Evolutionary conservation across 2,113 vertebrate species (phyloP).

Genomic region (Alces alces): DNA sequence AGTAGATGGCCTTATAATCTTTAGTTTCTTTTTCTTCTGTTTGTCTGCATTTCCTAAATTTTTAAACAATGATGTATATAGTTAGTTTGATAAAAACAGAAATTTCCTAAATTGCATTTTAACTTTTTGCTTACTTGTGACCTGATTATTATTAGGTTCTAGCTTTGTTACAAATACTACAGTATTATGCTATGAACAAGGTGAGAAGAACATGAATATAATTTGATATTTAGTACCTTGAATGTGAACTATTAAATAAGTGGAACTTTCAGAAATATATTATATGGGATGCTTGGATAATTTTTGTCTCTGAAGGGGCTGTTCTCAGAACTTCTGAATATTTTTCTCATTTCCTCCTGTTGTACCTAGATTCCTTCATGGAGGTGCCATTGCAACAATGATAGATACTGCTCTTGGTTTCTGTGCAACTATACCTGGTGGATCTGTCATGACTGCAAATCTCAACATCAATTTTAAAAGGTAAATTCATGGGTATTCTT

Average conservation of each 20-base stretch:
- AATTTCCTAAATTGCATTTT: conserved; percentile 2
- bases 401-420: neutral
- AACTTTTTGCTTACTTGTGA: neutral
- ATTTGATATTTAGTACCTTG: neutral
- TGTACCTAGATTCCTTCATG: conserved; percentile 47
- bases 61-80: neutral
- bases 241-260: neutral
- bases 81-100: conserved; percentile 4
- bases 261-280: neutral
- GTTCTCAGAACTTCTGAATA: neutral
- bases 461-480: conserved; percentile 65
- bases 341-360: neutral
- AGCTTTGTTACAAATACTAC: neutral
- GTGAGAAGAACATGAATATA: neutral
- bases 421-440: rapidly evolving
- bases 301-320: neutral
- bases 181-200: neutral
- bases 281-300: neutral
- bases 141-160: neutral
- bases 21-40: neutral
- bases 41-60: neutral
- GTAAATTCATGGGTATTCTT: conserved; percentile 12
- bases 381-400: conserved; percentile 54
- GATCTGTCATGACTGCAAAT: conserved; percentile 31
- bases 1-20: neutral